Percentiles rank a stretch among this genome's conserved stretches.
phyloP scores from a whole-genome alignment of 37 sponge, comb jelly and placozoan genomes.

The Dysidea cf. avara region DNA sequence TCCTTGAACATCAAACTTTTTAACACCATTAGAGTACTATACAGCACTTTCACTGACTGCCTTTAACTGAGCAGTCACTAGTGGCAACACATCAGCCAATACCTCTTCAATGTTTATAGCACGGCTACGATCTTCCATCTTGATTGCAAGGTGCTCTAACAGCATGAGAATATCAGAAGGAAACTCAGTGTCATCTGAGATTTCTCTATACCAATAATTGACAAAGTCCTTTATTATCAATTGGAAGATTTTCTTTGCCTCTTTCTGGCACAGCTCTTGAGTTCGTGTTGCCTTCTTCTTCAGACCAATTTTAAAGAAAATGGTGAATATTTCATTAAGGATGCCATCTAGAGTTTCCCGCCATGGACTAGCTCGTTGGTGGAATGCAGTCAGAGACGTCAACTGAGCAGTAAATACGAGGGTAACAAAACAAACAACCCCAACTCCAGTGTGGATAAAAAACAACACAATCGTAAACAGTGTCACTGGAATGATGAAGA shows the following conservation, averaged over 20 bases:
- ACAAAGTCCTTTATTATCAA: constrained; percentile 68
- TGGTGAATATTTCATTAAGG: too few relatives aligned
- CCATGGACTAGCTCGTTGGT: too few relatives aligned
- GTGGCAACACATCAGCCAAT: constrained; percentile 29
- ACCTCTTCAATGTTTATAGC: constrained; percentile 34
- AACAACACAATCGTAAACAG: too few relatives aligned
- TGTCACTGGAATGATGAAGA: not conserved
- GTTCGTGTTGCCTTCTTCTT: too few relatives aligned
- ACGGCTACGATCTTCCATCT: constrained; percentile 42
- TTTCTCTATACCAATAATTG: constrained; percentile 29
- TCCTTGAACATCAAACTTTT: constrained; percentile 36
- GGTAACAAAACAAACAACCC: too few relatives aligned
- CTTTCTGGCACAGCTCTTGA: constrained; percentile 47
- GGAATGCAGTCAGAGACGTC: too few relatives aligned
- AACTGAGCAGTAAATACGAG: too few relatives aligned
- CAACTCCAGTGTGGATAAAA: too few relatives aligned
- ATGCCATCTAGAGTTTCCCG: too few relatives aligned
- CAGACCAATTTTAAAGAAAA: too few relatives aligned
- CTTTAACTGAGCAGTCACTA: constrained; percentile 45
- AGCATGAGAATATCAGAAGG: constrained; percentile 47
- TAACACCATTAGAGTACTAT: constrained; percentile 19
- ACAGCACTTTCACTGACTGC: constrained; percentile 54
- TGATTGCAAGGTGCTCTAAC: constrained; percentile 50
- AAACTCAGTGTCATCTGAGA: constrained; percentile 54
- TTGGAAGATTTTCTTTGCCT: constrained; percentile 65